Conservation (phyloP, 2,888 invertebrate species). For the Cephus sareptanus region DNA sequence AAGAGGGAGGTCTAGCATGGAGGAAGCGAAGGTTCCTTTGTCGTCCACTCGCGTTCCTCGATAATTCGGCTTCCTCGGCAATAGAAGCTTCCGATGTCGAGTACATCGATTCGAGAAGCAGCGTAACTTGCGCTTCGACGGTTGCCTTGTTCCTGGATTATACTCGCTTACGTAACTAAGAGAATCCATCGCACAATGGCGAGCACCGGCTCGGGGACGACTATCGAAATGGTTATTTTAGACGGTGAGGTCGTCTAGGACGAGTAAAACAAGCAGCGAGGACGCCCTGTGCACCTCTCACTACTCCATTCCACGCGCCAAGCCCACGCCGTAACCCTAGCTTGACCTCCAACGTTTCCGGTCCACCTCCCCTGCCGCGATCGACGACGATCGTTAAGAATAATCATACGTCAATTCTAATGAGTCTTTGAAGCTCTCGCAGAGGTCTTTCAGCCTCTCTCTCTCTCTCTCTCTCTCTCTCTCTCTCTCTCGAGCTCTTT, state of each 20-base stretch:
- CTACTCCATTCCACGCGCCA: conserved; percentile 32
- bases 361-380: conserved; percentile 14
- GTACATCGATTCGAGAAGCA: not conserved
- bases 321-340: conserved; percentile 47
- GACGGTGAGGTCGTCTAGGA: conserved; percentile 59
- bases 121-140: not conserved
- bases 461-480: no score
- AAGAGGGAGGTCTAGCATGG: not conserved
- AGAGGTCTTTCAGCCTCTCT: not conserved
- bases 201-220: conserved; percentile 22
- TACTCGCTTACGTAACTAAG: not conserved
- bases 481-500: not conserved
- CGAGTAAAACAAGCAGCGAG: conserved; percentile 58
- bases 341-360: conserved; percentile 55
- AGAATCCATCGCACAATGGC: conserved; percentile 18
- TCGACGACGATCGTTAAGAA: not conserved
- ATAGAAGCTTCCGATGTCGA: not conserved
- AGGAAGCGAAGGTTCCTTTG: not conserved
- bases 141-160: not conserved
- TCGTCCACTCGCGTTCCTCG: not conserved
- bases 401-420: not conserved
- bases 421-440: not conserved
- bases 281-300: conserved; percentile 50
- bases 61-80: not conserved
- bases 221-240: conserved; percentile 57